phyloP scores from a whole-genome alignment of 2,113 vertebrate species.

The Panthera uncia region DNA sequence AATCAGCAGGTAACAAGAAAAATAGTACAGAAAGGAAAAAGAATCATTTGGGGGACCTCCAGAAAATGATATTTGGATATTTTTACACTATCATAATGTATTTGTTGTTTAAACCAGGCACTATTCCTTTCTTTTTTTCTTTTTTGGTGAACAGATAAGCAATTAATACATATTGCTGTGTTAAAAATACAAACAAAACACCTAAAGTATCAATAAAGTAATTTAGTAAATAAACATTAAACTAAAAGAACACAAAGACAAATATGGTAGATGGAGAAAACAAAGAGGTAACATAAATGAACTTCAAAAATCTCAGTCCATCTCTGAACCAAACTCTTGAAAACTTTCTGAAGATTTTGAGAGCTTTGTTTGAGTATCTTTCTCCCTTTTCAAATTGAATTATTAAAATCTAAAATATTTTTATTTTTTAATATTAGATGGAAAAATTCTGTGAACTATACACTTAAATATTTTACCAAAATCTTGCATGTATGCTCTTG shows the following conservation, averaged over 20 bases:
- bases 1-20: slow-evolving; percentile 13
- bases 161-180: neutral
- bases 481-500: neutral
- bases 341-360: neutral
- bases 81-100: neutral
- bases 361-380: neutral
- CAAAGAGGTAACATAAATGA: neutral
- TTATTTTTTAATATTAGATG: neutral
- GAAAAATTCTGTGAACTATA: neutral
- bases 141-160: neutral
- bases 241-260: neutral
- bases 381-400: neutral
- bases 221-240: neutral
- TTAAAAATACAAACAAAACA: slow-evolving; percentile 24
- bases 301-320: neutral
- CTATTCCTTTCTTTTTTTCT: neutral
- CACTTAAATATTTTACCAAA: neutral
- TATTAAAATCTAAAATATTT: neutral
- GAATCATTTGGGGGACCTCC: neutral
- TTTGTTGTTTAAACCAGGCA: neutral
- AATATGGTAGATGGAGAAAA: neutral
- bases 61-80: neutral
- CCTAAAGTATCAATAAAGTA: neutral
- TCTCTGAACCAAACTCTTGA: neutral
- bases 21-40: neutral